These are phyloP conservation scores for Zaprionus kolodkinae DNA, from an alignment of 1,140 invertebrate genomes.

Conservation along the genomic window DNA sequence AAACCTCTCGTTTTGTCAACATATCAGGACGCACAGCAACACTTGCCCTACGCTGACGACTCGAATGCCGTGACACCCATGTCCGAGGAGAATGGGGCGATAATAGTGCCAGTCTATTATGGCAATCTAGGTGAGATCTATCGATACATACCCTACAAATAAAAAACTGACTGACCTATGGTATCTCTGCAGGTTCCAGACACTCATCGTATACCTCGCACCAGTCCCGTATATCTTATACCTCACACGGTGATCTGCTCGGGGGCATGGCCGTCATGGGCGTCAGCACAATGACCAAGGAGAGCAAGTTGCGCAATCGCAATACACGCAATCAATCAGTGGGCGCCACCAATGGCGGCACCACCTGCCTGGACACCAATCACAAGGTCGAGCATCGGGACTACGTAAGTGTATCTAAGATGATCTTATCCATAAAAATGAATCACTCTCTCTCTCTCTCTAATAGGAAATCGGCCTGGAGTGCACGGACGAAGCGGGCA, in stretches of 20 bases:
- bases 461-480: constrained; percentile 85
- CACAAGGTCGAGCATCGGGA: constrained; percentile 88
- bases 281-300: constrained; percentile 90
- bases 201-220: constrained; percentile 98
- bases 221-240: constrained; percentile 95
- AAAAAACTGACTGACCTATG: too few relatives aligned
- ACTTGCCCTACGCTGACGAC: constrained; percentile 98
- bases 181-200: constrained; percentile 87
- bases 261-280: constrained; percentile 88
- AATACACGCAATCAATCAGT: constrained; percentile 89
- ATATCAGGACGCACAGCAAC: constrained; percentile 97
- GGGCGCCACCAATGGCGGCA: constrained; percentile 85
- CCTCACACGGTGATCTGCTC: constrained; percentile 95
- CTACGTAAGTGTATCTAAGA: constrained; percentile 86
- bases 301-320: constrained; percentile 91
- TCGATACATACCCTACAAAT: too few relatives aligned
- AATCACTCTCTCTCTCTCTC: neutral
- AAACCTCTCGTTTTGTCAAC: constrained; percentile 97
- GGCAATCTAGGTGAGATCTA: constrained; percentile 88
- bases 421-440: neutral
- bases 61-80: constrained; percentile 98
- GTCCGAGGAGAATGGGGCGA: constrained; percentile 98
- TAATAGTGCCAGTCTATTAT: constrained; percentile 95
- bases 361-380: constrained; percentile 87
- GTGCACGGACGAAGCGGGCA: constrained; percentile 91